A percentile compares a stretch with the other conserved stretches of the same genome.
phyloP scores from a whole-genome alignment of 2,888 invertebrate genomes.

The Macrostomum cliftonense region DNA sequence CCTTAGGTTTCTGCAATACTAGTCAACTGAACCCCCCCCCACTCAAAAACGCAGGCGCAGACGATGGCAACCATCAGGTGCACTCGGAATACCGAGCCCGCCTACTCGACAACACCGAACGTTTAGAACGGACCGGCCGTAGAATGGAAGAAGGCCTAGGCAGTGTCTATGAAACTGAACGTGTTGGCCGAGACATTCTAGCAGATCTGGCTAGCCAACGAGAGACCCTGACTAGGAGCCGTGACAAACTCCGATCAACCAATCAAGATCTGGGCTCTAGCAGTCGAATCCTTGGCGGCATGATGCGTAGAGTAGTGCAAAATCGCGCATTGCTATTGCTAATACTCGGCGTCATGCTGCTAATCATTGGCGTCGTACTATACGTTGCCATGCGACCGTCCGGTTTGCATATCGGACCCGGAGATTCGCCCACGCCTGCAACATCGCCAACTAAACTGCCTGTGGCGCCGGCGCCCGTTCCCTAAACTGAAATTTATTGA shows the following conservation, averaged over 20 bases:
- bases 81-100: slow-evolving; percentile 21
- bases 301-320: slow-evolving; percentile 50
- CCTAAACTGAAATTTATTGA: too few relatives aligned
- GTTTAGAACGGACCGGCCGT: slow-evolving; percentile 57
- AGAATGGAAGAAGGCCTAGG: slow-evolving; percentile 51
- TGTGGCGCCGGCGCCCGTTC: too few relatives aligned
- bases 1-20: too few relatives aligned
- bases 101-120: slow-evolving; percentile 62
- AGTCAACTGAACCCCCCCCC: too few relatives aligned
- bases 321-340: slow-evolving; percentile 38
- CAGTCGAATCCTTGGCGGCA: slow-evolving; percentile 57
- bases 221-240: too few relatives aligned
- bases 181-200: too few relatives aligned
- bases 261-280: slow-evolving; percentile 64
- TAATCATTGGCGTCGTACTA: slow-evolving; percentile 26
- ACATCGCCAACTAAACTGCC: too few relatives aligned
- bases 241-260: slow-evolving; percentile 51
- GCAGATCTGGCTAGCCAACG: too few relatives aligned
- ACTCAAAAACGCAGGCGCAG: too few relatives aligned
- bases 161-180: too few relatives aligned
- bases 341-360: slow-evolving; percentile 30
- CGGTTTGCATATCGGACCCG: too few relatives aligned
- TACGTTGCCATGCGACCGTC: slow-evolving; percentile 10
- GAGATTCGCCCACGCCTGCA: too few relatives aligned
- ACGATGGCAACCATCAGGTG: slow-evolving; percentile 12